These are phyloP conservation scores for Triplophysa tibetana DNA, from an alignment of 2,113 vertebrate species.

Conservation along the genomic window DNA sequence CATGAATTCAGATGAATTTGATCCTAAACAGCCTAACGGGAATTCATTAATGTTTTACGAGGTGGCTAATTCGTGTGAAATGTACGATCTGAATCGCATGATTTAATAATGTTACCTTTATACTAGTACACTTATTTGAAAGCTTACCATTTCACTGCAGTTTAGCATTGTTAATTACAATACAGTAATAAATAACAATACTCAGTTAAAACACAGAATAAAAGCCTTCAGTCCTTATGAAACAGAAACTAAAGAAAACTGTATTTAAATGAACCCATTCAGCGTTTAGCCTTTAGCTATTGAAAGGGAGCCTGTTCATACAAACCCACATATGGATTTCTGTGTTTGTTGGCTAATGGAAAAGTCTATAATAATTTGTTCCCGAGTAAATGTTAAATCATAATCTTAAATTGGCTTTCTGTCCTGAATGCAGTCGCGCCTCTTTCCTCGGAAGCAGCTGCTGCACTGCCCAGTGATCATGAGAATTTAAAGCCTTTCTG, in stretches of 20 bases:
- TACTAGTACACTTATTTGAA: no score
- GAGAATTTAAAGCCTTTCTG: background rate
- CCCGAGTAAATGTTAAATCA: conserved; percentile 8
- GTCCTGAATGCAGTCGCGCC: background rate
- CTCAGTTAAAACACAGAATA: no score
- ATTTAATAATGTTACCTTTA: no score
- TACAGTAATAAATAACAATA: no score
- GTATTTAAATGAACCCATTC: no score
- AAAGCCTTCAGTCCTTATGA: no score
- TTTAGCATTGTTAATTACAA: no score
- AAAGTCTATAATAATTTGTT: conserved; percentile 11
- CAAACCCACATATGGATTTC: background rate
- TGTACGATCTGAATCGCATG: no score
- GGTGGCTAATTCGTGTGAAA: no score
- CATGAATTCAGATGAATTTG: background rate
- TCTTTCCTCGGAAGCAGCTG: conserved; percentile 38
- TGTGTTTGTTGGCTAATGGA: conserved; percentile 13
- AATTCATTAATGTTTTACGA: no score
- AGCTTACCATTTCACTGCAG: no score
- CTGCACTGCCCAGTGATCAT: background rate
- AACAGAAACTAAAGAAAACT: no score
- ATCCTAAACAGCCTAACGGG: background rate
- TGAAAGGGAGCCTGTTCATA: background rate
- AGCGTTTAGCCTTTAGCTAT: background rate
- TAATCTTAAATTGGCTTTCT: conserved; percentile 37